A percentile compares a stretch with the other conserved stretches of the same genome.
phyloP scores from a whole-genome alignment of 37 sponge, comb jelly and placozoan species.

The Aplysina aerophoba region DNA sequence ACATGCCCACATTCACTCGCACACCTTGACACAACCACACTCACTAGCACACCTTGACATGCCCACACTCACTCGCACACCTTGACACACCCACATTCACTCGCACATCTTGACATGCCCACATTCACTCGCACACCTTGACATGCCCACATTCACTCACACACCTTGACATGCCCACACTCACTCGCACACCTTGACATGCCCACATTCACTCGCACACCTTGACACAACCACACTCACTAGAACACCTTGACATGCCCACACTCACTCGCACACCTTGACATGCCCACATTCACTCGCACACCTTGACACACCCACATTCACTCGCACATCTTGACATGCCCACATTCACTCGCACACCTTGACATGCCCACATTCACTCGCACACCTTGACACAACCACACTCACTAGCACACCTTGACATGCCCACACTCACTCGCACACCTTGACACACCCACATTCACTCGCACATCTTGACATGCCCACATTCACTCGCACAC shows the following conservation, averaged over 20 bases:
- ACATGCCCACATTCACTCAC: background rate
- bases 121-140: too few species aligned
- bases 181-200: background rate
- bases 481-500: background rate
- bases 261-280: background rate
- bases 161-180: background rate
- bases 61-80: background rate
- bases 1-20: background rate
- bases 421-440: too few species aligned
- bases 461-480: background rate
- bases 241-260: too few species aligned
- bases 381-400: background rate
- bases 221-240: background rate
- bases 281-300: too few species aligned
- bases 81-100: background rate
- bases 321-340: background rate
- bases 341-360: background rate
- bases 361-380: background rate
- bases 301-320: background rate
- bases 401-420: background rate
- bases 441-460: background rate
- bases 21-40: background rate
- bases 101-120: too few species aligned
- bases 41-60: background rate
- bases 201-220: background rate